Base-by-base conservation (phyloP, 2,888 invertebrate species). In the Synanthedon tipuliformis region DNA sequence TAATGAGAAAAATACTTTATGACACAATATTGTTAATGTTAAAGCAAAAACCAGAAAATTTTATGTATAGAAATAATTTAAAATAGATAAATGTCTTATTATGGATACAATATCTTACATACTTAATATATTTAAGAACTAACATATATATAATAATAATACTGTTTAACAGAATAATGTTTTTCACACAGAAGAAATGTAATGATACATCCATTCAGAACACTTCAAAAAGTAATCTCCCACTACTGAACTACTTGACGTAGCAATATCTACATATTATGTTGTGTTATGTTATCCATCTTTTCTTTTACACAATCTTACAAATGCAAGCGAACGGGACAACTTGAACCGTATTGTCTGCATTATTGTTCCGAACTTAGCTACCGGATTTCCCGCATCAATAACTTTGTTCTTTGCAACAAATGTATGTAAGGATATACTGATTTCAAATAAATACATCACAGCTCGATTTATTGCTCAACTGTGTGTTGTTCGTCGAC, bases 191-290 rank as follows among this genome's bases (percentile, higher is more conserved):
- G 27, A 50, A n/a, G 50, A 27, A 15, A n/a, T 34, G 50, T 50
- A 16, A 16, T n/a, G 50, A 18, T 12, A 50, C 2, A 10, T 3
- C n/a, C 27, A 27, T 15, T 50, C 23, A 51, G 53, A 60, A 60
- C 58, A 58, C 58, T 59, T 61, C 56, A 59, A 60, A 60, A 64
- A 62, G 57, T 60, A 62, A 60, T 61, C 57, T 60, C 51, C 56
- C 53, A 50, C 55, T 58, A 55, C 56, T 57, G 56, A 61, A 62
- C 57, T 59, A 57, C 60, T 60, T 58, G 60, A 61, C 60, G 60
- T 54, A 55, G 54, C 59, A 59, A 60, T 60, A 59, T 61, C 59
- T 56, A 57, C 54, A 50, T 51, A 48, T 57, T 4, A 49, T 49
- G 45, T 52, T 54, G 41, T 52, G 50, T 54, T 56, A 53, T 53